Percentiles rank a stretch among this genome's conserved stretches.
Conservation (phyloP, 2,888 invertebrate genomes). For the Coenonympha arcania region DNA sequence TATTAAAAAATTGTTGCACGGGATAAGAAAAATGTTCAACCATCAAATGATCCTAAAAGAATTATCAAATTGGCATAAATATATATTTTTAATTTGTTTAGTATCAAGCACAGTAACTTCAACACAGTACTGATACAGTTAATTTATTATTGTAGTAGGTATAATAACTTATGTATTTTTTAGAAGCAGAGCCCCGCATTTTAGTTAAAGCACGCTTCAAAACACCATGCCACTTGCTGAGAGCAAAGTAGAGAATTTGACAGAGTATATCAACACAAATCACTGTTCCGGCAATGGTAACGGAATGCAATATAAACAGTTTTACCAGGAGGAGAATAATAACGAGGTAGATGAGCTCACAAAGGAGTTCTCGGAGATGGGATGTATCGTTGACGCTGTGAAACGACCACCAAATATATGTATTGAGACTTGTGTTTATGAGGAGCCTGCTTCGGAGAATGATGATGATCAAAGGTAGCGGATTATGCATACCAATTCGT, state of each 20-base stretch:
- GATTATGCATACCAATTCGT: not conserved
- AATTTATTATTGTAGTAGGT: not conserved
- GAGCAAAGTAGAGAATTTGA: slow-evolving; percentile 41
- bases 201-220: slow-evolving; percentile 51
- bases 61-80: no score
- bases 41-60: no score
- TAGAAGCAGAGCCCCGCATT: slow-evolving; percentile 33
- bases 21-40: no score
- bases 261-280: slow-evolving; percentile 44
- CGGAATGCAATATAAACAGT: slow-evolving; percentile 50
- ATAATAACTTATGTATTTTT: slow-evolving; percentile 32
- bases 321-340: slow-evolving; percentile 63
- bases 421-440: slow-evolving; percentile 56
- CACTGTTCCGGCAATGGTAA: slow-evolving; percentile 62
- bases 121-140: not conserved
- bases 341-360: slow-evolving; percentile 65
- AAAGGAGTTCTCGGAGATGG: slow-evolving; percentile 64
- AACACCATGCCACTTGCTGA: slow-evolving; percentile 55
- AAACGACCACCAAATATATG: slow-evolving; percentile 63
- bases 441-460: slow-evolving; percentile 48
- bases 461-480: slow-evolving; percentile 25
- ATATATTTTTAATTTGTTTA: no score
- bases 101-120: not conserved
- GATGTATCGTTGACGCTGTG: slow-evolving; percentile 61
- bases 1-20: no score